Conservation (phyloP, 2,797 vertebrate genomes). For the Acipenser transmontanus region DNA sequence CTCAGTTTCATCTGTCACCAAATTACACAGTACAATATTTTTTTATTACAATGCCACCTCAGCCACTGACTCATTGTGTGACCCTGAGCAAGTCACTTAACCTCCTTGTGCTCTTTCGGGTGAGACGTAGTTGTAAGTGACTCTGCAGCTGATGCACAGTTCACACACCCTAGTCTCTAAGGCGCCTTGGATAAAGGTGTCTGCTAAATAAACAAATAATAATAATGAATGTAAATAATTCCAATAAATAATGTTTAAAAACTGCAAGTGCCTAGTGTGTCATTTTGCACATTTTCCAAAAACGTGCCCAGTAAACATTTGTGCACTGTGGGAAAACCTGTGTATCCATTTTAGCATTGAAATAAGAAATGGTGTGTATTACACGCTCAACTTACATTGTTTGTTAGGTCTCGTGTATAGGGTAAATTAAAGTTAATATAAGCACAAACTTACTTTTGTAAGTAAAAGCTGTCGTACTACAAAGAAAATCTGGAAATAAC, state of each 20-base stretch:
- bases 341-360: constrained; percentile 14
- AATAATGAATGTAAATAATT: constrained; percentile 1
- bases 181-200: too few relatives aligned
- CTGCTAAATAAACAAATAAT: too few relatives aligned
- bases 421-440: constrained; percentile 29
- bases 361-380: constrained; percentile 34
- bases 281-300: background rate
- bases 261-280: background rate
- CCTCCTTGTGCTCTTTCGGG: too few relatives aligned
- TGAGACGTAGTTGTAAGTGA: too few relatives aligned
- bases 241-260: constrained; percentile 7
- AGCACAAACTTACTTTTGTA: background rate
- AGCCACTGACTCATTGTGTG: too few relatives aligned
- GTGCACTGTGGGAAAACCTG: constrained; percentile 4
- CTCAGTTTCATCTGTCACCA: constrained; percentile 18
- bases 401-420: constrained; percentile 36
- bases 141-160: too few relatives aligned
- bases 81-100: too few relatives aligned
- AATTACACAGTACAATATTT: constrained; percentile 23
- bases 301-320: constrained; percentile 4
- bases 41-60: background rate
- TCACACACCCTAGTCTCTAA: background rate
- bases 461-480: constrained; percentile 22
- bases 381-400: constrained; percentile 46
- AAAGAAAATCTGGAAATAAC: constrained; percentile 17